Evolutionary conservation across 2,888 invertebrate species (phyloP), one percentile per base, ranked within the genome.

Genomic region (Mactromeris polynyma): DNA sequence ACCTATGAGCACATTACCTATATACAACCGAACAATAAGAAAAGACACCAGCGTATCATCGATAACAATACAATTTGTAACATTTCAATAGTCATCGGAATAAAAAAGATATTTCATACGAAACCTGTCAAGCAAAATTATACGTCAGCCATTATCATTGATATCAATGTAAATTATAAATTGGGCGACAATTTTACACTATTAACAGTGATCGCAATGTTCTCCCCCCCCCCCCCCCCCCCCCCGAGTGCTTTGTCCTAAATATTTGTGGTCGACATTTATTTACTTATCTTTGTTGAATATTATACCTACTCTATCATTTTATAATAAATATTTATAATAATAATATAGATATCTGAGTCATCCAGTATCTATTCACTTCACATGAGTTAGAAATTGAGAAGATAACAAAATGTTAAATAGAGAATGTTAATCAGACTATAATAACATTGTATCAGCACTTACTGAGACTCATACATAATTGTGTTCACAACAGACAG

Each of bases 261-360:
- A 80, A 86, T 89, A 86, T 73, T 86, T 89, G 89, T 80, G 89
- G 84, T 81, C 42, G 73, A 46, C 51, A 54, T 81, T 86, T 82
- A 40, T 79, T 31, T 82, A 19, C n/a, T 42, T 78, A 83, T 79
- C 78, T 40, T 77, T 78, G 78, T 78, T 73, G 58, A 83, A 77
- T 40, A 58, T 83, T 73, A 87, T 77, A 54, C 82, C 36, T 83
- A 82, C 31, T 78, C 77, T 78, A 42, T 87, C 54, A 40, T 54
- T 81, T 77, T 78, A 38, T 26, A 82, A 83, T 78, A 58, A 58
- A 77, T 46, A 82, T 87, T 78, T 87, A 87, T 78, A 58, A 42
- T 51, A 64, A 86, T 73, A 73, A 81, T 81, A 85, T 81, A 19
- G 42, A 40, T 77, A 77, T 33, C 77, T 77, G 77, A 83, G 46